Evolutionary conservation across 2,797 vertebrate species (phyloP), one percentile per base, ranked within the genome.

Genomic region (Pipistrellus nathusii): DNA sequence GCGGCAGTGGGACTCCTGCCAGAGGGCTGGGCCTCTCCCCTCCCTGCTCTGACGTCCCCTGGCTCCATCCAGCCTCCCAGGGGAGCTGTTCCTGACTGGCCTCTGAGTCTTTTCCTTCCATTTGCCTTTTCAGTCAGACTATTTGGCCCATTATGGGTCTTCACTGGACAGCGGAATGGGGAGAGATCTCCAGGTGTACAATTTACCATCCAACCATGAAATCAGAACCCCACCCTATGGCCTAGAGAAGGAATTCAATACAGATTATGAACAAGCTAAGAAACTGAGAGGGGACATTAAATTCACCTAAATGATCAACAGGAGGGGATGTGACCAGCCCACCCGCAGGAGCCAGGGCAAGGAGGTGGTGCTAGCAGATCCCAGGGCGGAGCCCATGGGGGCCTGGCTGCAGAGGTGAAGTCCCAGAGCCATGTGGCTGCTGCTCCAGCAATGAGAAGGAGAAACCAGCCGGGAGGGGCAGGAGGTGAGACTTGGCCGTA

Each of bases 401-500:
- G 27, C 48, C 82, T 44, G 44, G 64, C 89, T 46, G 59, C 6
- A 21, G 44, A n/a, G 41, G 2, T 17, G 25, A 38, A 12, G 83
- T 13, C 18, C 68, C 2, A 1, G 51, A 25, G 23, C 6, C 23
- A 48, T 51, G 30, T 1, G 0, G 8, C 62, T 25, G 38, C 48
- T 18, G 62, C 81, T 38, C 17, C 12, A 10, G 21, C 14, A 73
- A 75, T 0, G 4, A n/a, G 15, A 62, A 20, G 41, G 6, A 59
- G 72, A 69, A 69, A 46, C 48, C n/a, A 38, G 41, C 18, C 0
- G 1, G 20, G 12, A 48, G 62, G 62, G 10, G 25, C 38, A 30
- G 38, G 21, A 4, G 6, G 21, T 0, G 38, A 68, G 76, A 3
- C 71, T 2, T 21, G 20, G 27, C n/a, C 3, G 0, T 4, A 9